These are phyloP conservation scores for Sphaeramia orbicularis DNA, from an alignment of 2,797 vertebrate genomes.

Conservation along the genomic window DNA sequence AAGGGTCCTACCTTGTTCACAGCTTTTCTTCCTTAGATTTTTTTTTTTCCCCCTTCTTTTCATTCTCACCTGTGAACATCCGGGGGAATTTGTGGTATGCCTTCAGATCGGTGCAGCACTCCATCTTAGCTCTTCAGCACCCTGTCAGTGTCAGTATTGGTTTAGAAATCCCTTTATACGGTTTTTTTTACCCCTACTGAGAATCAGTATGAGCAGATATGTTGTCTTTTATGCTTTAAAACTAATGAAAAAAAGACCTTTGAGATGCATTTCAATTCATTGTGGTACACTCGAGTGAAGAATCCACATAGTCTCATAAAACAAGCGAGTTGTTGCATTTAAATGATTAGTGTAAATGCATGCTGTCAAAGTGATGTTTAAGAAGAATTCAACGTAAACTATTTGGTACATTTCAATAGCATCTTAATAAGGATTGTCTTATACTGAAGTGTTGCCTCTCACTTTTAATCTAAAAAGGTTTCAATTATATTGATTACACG, in stretches of 20 bases:
- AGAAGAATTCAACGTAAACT: background rate
- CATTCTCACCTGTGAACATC: conserved; percentile 25
- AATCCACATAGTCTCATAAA: conserved; percentile 36
- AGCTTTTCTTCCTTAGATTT: conserved; percentile 15
- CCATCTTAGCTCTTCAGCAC: conserved; percentile 27
- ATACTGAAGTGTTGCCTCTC: background rate
- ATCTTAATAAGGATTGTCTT: conserved; percentile 5
- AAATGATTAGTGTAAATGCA: conserved; percentile 8
- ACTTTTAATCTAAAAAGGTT: background rate
- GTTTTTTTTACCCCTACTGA: conserved; percentile 1
- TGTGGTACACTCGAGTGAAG: conserved; percentile 26
- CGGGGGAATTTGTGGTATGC: conserved; percentile 19
- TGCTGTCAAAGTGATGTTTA: too few species aligned
- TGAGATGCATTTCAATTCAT: conserved; percentile 44
- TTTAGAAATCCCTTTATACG: conserved; percentile 27
- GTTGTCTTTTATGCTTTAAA: conserved; percentile 28
- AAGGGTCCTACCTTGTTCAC: conserved; percentile 25
- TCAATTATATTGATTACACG: conserved; percentile 4
- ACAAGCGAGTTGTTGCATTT: conserved; percentile 26
- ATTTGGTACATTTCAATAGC: background rate
- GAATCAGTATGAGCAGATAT: conserved; percentile 17
- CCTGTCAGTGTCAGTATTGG: conserved; percentile 29
- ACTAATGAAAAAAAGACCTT: conserved; percentile 43
- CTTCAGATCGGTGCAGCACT: conserved; percentile 6
- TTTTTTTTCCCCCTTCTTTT: conserved; percentile 15